Percentiles rank a stretch among this genome's conserved stretches.
These are phyloP conservation scores for Phyllotreta striolata DNA, from an alignment of 2,888 invertebrate genomes.

Conservation along the genomic window DNA sequence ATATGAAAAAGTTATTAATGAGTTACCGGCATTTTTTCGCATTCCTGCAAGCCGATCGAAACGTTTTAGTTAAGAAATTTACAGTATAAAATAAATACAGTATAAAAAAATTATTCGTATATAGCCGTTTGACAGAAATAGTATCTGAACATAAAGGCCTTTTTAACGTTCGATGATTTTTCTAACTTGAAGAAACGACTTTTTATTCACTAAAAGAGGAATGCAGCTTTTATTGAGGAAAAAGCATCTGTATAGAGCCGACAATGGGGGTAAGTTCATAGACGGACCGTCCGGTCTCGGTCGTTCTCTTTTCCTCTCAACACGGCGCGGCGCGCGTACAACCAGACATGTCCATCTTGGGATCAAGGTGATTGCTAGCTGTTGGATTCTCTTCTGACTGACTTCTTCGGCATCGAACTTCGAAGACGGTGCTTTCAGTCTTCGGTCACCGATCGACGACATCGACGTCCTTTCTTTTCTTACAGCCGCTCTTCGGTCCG, in stretches of 20 bases:
- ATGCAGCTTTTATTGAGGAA: conserved; percentile 58
- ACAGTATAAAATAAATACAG: conserved; percentile 11
- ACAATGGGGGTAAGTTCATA: conserved; percentile 56
- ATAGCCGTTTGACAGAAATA: conserved; percentile 27
- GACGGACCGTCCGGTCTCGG: conserved; percentile 48
- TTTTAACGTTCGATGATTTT: conserved; percentile 46
- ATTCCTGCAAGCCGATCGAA: conserved; percentile 7
- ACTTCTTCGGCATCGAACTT: conserved; percentile 20
- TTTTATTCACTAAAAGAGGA: conserved; percentile 58
- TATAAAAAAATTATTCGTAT: conserved; percentile 19
- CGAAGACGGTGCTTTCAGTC: conserved; percentile 30
- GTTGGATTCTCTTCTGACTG: conserved; percentile 47
- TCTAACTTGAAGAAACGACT: conserved; percentile 59
- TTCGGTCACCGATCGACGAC: conserved; percentile 41
- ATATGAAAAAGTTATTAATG: neutral
- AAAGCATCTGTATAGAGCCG: conserved; percentile 55
- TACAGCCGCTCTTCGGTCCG: conserved; percentile 14
- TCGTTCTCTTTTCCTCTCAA: conserved; percentile 28
- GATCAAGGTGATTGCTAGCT: conserved; percentile 53
- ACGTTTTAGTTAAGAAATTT: conserved; percentile 12
- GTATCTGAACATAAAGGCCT: conserved; percentile 30
- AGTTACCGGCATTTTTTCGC: neutral
- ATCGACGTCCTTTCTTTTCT: conserved; percentile 31
- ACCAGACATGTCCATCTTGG: conserved; percentile 58
- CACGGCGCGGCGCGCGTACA: conserved; percentile 36